Base-by-base conservation (phyloP, 30 jellyfish, hydroid and myxozoan genomes). In the Aurelia sp. region DNA sequence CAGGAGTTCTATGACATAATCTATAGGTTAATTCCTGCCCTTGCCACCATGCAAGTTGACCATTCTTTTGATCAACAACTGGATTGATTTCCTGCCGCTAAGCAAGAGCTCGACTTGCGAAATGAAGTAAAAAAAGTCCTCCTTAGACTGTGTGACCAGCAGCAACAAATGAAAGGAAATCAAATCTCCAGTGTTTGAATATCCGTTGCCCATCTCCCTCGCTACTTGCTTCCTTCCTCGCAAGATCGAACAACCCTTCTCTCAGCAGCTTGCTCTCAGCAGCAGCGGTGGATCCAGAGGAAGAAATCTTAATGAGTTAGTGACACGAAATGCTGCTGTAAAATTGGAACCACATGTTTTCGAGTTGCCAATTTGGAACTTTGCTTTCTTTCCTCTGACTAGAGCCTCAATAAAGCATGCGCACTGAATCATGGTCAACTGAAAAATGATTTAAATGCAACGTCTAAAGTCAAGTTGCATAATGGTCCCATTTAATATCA, bases 241-340 rank as follows among this genome's bases (percentile, higher is more conserved):
- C 59, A 9, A 69, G 80, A 40, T 69, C 62, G 3, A 69, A 21
- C 59, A 69, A 63, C 18, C 80, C 80, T 69, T 69, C 80, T 58
- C 67, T 58, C 24, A 58, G 44, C 44, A 35, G 44, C 44, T 35
- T 35, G n/a, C n/a, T n/a, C n/a, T n/a, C n/a, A n/a, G n/a, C n/a
- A n/a, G n/a, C n/a, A n/a, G n/a, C n/a, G n/a, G n/a, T n/a, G n/a
- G n/a, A n/a, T n/a, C n/a, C n/a, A n/a, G n/a, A n/a, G n/a, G n/a
- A n/a, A n/a, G n/a, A n/a, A n/a, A n/a, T n/a, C n/a, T n/a, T n/a
- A n/a, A n/a, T n/a, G n/a, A n/a, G n/a, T n/a, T n/a, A n/a, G n/a
- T n/a, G n/a, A n/a, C n/a, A n/a, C n/a, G n/a, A n/a, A n/a, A n/a
- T n/a, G n/a, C n/a, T n/a, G n/a, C n/a, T n/a, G n/a, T n/a, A n/a